A percentile compares a stretch with the other conserved stretches of the same genome.
phyloP scores from a whole-genome alignment of 2,113 vertebrate genomes.

The Oreochromis aureus region DNA sequence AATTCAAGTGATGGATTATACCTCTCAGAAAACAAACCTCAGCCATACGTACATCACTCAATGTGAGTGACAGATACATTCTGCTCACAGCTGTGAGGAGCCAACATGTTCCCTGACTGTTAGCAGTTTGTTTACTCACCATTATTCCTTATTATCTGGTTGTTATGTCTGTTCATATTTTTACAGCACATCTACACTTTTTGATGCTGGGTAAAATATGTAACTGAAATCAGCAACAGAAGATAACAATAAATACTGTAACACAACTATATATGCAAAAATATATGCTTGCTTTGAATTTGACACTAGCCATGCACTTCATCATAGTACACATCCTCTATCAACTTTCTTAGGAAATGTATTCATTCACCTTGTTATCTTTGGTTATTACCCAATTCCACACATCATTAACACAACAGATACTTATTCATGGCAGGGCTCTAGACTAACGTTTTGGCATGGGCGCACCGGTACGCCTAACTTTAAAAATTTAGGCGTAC shows the following conservation, averaged over 20 bases:
- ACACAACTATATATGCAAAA: not conserved
- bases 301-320: not conserved
- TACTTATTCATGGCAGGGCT: not conserved
- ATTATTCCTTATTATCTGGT: not conserved
- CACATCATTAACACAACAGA: not conserved
- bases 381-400: not conserved
- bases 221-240: not conserved
- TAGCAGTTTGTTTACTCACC: not conserved
- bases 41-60: not conserved
- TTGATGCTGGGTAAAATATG: not conserved
- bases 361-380: not conserved
- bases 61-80: not conserved
- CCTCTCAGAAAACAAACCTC: not conserved
- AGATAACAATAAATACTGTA: not conserved
- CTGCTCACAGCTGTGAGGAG: not conserved
- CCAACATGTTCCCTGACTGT: not conserved
- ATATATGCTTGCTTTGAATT: not conserved
- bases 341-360: not conserved
- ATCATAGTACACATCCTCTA: not conserved
- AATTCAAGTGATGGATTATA: conserved; percentile 4
- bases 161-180: not conserved
- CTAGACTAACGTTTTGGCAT: too few relatives aligned
- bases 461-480: too few relatives aligned
- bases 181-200: not conserved
- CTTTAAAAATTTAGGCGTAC: too few relatives aligned